A percentile compares a stretch with the other conserved stretches of the same genome.
phyloP scores from a whole-genome alignment of 2,888 invertebrate genomes.

The Eledone cirrhosa region DNA sequence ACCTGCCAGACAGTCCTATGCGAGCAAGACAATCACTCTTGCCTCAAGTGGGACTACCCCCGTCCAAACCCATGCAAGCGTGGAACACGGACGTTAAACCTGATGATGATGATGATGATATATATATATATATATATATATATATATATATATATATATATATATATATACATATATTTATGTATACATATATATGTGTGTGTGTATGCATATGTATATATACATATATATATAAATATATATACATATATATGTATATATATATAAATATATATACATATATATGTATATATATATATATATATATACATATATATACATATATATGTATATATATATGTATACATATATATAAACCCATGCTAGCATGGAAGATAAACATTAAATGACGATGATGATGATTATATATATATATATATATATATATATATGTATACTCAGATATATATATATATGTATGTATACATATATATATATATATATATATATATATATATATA shows the following conservation, averaged over 20 bases:
- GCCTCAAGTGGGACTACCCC: too few species aligned
- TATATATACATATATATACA: background rate
- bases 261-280: background rate
- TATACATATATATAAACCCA: conserved; percentile 9
- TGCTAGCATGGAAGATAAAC: too few species aligned
- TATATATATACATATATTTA: background rate
- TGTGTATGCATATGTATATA: background rate
- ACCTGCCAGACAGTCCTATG: too few species aligned
- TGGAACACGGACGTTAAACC: too few species aligned
- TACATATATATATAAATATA: background rate
- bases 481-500: conserved; percentile 1
- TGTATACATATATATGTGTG: background rate
- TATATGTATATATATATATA: background rate
- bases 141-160: background rate
- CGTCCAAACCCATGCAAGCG: too few species aligned
- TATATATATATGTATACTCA: too few species aligned
- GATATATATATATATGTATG: too few species aligned
- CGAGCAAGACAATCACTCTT: too few species aligned
- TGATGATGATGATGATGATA: too few species aligned
- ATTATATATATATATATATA: too few species aligned
- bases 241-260: background rate
- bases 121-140: background rate
- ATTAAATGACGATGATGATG: too few species aligned
- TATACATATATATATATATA: background rate
- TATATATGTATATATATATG: background rate